Evolutionary conservation across 2,888 invertebrate species (phyloP), one percentile per base, ranked within the genome.

Genomic region (Andricus curvator): DNA sequence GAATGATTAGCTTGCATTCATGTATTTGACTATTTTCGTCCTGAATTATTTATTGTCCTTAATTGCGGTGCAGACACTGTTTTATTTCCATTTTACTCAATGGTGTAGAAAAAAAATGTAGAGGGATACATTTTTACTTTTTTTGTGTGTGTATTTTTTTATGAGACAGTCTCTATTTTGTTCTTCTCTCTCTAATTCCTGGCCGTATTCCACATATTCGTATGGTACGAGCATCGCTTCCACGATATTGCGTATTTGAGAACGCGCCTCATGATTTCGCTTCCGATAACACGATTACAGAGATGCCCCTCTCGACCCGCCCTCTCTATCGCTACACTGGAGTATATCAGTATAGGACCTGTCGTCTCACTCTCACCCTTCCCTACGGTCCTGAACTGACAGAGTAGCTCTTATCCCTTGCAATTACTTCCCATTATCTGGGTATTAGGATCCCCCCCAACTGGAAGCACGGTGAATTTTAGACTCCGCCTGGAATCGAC

Each of bases 351-450:
- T 66, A 81, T 81, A 84, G 82, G 80, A 85, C 85, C 84, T 82
- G 85, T 85, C 85, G 85, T 80, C 84, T 83, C 82, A 83, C 84
- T 80, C 84, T 83, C 82, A 83, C 84, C 83, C 83, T 84, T 83
- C 82, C 81, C 74, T 68, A 64, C 80, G 79, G 80, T 79, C 62
- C 82, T 85, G 85, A 84, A 87, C 86, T 87, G 85, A 84, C 84
- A 87, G 88, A 90, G 89, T 87, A 88, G 88, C 91, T 91, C 92
- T 92, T 92, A 92, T 92, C 92, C 92, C 91, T 92, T 91, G 92
- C 92, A 92, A 92, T 92, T 92, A 92, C 91, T 92, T 90, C 91
- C 92, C 91, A 92, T 92, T 92, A 92, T 92, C 92, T 89, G 91
- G 91, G 92, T 92, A 92, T 92, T 92, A 92, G 92, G 92, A 92